Conservation (phyloP, 1,140 invertebrate genomes). For the Sinonovacula constricta region DNA sequence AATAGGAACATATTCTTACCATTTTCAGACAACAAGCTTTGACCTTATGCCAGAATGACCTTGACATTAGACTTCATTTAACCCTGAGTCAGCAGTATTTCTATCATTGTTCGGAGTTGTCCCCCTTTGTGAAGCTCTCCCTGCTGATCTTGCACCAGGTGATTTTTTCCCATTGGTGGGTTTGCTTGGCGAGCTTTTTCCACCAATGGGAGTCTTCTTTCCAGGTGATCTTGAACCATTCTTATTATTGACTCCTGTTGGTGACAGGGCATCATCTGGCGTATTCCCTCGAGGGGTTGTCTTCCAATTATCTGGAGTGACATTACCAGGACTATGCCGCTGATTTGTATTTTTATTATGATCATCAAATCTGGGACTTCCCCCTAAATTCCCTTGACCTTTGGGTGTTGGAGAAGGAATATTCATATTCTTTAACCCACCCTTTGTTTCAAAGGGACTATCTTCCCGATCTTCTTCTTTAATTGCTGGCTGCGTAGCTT, state of each 20-base stretch:
- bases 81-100: constrained; percentile 17
- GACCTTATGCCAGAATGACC: no score
- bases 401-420: constrained; percentile 39
- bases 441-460: constrained; percentile 49
- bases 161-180: constrained; percentile 23
- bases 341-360: no score
- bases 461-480: constrained; percentile 32
- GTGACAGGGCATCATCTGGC: constrained; percentile 22
- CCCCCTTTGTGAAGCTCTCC: constrained; percentile 9
- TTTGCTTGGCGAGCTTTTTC: constrained; percentile 26
- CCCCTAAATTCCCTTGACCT: no score
- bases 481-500: constrained; percentile 10
- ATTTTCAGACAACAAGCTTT: no score
- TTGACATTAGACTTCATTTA: neutral
- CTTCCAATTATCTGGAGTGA: constrained; percentile 50
- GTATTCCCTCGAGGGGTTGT: constrained; percentile 47
- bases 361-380: neutral
- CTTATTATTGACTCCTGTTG: constrained; percentile 19
- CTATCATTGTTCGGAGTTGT: constrained; percentile 32
- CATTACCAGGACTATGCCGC: constrained; percentile 32
- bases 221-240: constrained; percentile 40
- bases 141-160: constrained; percentile 15
- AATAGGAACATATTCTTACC: no score
- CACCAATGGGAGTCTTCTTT: constrained; percentile 7
- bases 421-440: constrained; percentile 48